A percentile compares a stretch with the other conserved stretches of the same genome.
These are phyloP conservation scores for Formicarius rufipectus DNA, from an alignment of 2,113 vertebrate genomes.

Conservation along the genomic window DNA sequence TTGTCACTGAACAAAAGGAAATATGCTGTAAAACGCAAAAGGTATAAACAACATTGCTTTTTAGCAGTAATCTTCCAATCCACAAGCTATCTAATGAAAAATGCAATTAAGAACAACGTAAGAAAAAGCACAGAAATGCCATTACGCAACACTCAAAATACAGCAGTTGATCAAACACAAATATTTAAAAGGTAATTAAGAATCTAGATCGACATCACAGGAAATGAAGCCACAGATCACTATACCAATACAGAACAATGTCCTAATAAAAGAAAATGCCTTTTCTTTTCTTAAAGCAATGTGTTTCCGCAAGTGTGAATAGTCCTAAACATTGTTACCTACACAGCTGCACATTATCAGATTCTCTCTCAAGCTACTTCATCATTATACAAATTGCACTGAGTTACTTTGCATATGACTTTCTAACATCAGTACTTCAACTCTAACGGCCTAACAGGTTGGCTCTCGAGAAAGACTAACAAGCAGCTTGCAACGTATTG, in stretches of 20 bases:
- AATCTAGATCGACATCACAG: slow-evolving; percentile 49
- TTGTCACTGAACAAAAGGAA: slow-evolving; percentile 1
- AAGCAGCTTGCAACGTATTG: slow-evolving; percentile 56
- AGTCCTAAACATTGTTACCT: slow-evolving; percentile 1
- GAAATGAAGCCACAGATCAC: slow-evolving; percentile 60
- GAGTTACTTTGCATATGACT: not conserved
- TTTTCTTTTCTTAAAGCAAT: not conserved
- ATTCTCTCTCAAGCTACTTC: slow-evolving; percentile 43
- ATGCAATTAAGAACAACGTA: slow-evolving; percentile 38
- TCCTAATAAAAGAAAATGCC: slow-evolving; percentile 36
- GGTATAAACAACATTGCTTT: slow-evolving; percentile 34
- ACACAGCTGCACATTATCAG: slow-evolving; percentile 28
- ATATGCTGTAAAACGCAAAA: slow-evolving; percentile 17
- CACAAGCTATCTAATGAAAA: slow-evolving; percentile 54
- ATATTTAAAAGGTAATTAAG: slow-evolving; percentile 44
- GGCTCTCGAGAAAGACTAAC: not conserved
- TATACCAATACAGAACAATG: slow-evolving; percentile 52
- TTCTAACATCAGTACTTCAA: not conserved
- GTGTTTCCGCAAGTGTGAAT: slow-evolving; percentile 50
- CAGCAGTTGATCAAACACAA: slow-evolving; percentile 48
- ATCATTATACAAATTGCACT: not conserved
- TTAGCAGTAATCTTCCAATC: slow-evolving; percentile 46
- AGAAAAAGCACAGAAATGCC: slow-evolving; percentile 54
- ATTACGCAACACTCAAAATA: slow-evolving; percentile 57
- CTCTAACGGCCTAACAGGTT: not conserved